Conservation (phyloP, 2,888 invertebrate species). For the Caenorhabditis plicata region DNA sequence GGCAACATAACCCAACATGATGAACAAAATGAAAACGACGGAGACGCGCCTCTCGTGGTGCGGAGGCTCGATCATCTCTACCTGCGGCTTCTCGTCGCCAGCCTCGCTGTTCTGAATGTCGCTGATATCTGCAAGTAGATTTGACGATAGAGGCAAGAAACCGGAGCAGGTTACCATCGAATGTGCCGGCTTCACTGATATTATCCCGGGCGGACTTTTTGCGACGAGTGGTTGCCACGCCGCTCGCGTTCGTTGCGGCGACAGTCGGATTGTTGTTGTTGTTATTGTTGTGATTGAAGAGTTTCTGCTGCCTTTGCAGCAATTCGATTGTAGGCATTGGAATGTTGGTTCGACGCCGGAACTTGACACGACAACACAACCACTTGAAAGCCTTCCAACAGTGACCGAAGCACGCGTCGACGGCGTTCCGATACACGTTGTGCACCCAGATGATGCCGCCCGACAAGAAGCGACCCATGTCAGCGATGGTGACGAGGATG, state of each 20-base stretch:
- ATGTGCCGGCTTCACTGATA: slow-evolving; percentile 62
- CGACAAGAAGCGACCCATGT: slow-evolving; percentile 65
- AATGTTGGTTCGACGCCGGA: slow-evolving; percentile 14
- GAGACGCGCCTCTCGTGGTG: slow-evolving; percentile 62
- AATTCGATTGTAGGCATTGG: slow-evolving; percentile 49
- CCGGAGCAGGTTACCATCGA: slow-evolving; percentile 51
- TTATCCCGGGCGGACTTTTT: slow-evolving; percentile 39
- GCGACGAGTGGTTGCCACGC: slow-evolving; percentile 26
- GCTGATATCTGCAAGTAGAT: slow-evolving; percentile 53
- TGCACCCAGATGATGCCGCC: slow-evolving; percentile 63
- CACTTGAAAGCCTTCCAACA: slow-evolving; percentile 45
- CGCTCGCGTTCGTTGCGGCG: slow-evolving; percentile 24
- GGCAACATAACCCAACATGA: slow-evolving; percentile 66
- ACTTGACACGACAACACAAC: slow-evolving; percentile 42
- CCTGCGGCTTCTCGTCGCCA: slow-evolving; percentile 47
- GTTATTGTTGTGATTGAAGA: slow-evolving; percentile 31
- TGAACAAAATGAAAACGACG: slow-evolving; percentile 64
- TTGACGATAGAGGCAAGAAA: neutral
- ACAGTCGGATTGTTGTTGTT: slow-evolving; percentile 25
- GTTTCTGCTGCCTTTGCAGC: slow-evolving; percentile 44
- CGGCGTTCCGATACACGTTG: slow-evolving; percentile 48
- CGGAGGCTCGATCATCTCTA: slow-evolving; percentile 17
- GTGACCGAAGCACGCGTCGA: slow-evolving; percentile 35
- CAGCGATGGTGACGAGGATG: slow-evolving; percentile 66
- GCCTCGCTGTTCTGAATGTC: slow-evolving; percentile 58